These are phyloP conservation scores for Athalia circularis DNA, from an alignment of 2,888 invertebrate species.

Conservation along the genomic window DNA sequence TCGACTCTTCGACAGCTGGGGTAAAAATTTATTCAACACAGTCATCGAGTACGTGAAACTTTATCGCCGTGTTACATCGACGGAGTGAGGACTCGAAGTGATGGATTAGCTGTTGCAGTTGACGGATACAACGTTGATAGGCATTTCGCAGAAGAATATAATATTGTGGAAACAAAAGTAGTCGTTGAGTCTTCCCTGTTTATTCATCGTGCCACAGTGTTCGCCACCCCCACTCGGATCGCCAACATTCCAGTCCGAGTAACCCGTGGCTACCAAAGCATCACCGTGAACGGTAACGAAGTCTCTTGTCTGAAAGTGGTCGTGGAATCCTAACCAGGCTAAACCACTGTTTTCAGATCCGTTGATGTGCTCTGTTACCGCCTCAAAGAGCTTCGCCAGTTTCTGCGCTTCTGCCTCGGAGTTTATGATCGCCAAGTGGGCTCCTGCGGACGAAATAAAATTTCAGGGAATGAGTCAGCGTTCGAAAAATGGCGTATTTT, in stretches of 20 bases:
- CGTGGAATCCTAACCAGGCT: conserved; percentile 52
- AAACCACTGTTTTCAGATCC: conserved; percentile 23
- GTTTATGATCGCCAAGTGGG: conserved; percentile 53
- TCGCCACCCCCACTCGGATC: conserved; percentile 44
- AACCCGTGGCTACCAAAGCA: conserved; percentile 49
- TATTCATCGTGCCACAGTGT: conserved; percentile 47
- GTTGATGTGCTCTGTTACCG: conserved; percentile 16
- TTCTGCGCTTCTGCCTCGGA: conserved; percentile 49
- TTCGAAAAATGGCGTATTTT: not conserved
- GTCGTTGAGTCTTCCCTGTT: conserved; percentile 50
- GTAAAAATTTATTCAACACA: not conserved
- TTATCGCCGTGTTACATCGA: not conserved
- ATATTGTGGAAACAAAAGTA: conserved; percentile 36
- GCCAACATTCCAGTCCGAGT: conserved; percentile 44
- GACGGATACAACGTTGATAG: conserved; percentile 7
- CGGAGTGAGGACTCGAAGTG: not conserved
- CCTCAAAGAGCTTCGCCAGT: conserved; percentile 40
- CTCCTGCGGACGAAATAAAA: conserved; percentile 29
- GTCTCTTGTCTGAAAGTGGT: conserved; percentile 45
- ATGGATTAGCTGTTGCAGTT: not conserved
- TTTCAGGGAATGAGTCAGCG: not conserved
- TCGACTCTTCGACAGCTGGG: not conserved
- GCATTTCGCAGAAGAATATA: conserved; percentile 51
- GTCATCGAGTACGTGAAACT: no score
- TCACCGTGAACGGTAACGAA: conserved; percentile 49